phyloP scores from a whole-genome alignment of 2,797 vertebrate genomes.

The Phylloscopus collybita region DNA sequence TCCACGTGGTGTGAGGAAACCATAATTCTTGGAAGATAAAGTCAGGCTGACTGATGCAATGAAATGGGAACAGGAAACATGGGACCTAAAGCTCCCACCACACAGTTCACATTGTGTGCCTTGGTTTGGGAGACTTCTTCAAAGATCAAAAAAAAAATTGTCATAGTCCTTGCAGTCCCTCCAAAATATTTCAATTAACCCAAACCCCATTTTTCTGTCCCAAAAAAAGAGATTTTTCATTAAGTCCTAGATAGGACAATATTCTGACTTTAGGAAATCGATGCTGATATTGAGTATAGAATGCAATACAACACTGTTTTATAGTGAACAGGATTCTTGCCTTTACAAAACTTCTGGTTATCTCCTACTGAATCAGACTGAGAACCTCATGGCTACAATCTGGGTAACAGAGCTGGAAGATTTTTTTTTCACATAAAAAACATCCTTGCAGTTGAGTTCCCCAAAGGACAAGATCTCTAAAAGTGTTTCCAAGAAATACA shows the following conservation, averaged over 20 bases:
- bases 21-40: slow-evolving; percentile 1
- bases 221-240: neutral
- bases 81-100: neutral
- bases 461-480: neutral
- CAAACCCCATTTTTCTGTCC: neutral
- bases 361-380: neutral
- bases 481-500: neutral
- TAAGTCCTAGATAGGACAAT: neutral
- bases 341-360: neutral
- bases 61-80: neutral
- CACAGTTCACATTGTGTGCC: rapidly evolving
- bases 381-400: neutral
- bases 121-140: neutral
- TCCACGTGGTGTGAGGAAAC: neutral
- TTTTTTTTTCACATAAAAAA: neutral
- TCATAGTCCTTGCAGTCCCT: neutral
- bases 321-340: neutral
- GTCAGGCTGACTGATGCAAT: neutral
- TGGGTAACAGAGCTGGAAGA: neutral
- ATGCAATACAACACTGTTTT: neutral
- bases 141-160: neutral
- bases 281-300: neutral
- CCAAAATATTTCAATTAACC: neutral
- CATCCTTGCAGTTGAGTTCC: neutral
- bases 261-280: neutral